Base-by-base conservation (phyloP, 2,113 vertebrate genomes). In the Nyctibius bracteatus region DNA sequence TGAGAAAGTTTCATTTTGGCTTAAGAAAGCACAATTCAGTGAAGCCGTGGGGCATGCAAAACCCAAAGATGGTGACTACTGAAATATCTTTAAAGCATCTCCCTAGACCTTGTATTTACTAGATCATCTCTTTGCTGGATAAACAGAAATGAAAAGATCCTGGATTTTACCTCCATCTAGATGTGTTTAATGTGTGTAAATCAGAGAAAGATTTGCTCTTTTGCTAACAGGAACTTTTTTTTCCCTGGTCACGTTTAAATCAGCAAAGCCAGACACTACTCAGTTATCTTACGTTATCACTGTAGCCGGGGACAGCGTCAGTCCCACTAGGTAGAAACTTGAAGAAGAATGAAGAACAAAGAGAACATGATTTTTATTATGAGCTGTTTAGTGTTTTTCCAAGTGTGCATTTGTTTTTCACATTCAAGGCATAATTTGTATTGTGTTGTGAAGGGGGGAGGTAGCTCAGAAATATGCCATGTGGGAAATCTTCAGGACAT, bases 91-190 rank as follows among this genome's bases (percentile, higher is more conserved):
- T 93, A 91, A 93, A 87, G 25, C 37, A 75, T 74, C 66, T 93
- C 86, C 4, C 1, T 66, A 73, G 93, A 70, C n/a, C 46, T 88
- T 17, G 3, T 88, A 67, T 94, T 96, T 95, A 86, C 72, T n/a
- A 90, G 86, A 80, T 86, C 68, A 2, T 87, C 86, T 67, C 91
- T 91, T 58, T 77, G 25, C 37, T 70, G 68, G 41, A 83, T 95
- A 96, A 95, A 92, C 70, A 91, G 73, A 91, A 93, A 68, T 92
- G 22, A 81, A 94, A 91, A 81, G 57, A 92, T 81, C 21, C 44
- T 61, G 44, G 44, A 82, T 91, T 96, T 90, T 94, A 77, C 95
- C 92, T 95, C 47, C 54, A 91, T 92, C 49, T 51, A 77, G 61
- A 81, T 1, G 10, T 81, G 77, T 91, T 96, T 89, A 78, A 82